Conservation (phyloP, 2,888 invertebrate species). For the Limenitis camilla region DNA sequence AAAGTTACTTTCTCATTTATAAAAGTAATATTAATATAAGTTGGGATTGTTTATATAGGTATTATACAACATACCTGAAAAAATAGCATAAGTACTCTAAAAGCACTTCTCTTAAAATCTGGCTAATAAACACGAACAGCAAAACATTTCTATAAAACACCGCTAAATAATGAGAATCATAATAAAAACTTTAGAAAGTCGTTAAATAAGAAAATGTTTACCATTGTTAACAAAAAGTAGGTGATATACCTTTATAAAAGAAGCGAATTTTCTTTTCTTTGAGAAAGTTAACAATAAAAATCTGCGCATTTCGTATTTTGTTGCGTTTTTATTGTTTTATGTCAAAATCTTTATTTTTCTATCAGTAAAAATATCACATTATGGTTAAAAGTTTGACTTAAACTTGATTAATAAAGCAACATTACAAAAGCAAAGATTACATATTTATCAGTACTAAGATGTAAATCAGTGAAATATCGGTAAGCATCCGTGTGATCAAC, state of each 20-base stretch:
- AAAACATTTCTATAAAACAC: not conserved
- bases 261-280: constrained; percentile 12
- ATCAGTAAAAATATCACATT: too few species aligned
- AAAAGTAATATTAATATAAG: too few species aligned
- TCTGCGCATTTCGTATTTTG: not conserved
- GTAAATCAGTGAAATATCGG: not conserved
- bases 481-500: not conserved
- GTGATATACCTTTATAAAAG: constrained; percentile 16
- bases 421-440: too few species aligned
- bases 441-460: not conserved
- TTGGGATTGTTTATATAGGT: too few species aligned
- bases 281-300: constrained; percentile 7
- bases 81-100: too few species aligned
- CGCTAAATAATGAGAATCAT: not conserved
- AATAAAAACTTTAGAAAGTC: constrained; percentile 19
- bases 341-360: too few species aligned
- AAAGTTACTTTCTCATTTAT: too few species aligned
- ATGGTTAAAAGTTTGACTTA: too few species aligned
- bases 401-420: too few species aligned
- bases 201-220: constrained; percentile 17
- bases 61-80: too few species aligned
- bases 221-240: constrained; percentile 17
- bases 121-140: not conserved
- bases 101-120: too few species aligned
- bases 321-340: too few species aligned